A percentile compares a stretch with the other conserved stretches of the same genome.
Evolutionary conservation across 2,797 vertebrate genomes (phyloP).

Genomic region (Hydrolagus colliei): DNA sequence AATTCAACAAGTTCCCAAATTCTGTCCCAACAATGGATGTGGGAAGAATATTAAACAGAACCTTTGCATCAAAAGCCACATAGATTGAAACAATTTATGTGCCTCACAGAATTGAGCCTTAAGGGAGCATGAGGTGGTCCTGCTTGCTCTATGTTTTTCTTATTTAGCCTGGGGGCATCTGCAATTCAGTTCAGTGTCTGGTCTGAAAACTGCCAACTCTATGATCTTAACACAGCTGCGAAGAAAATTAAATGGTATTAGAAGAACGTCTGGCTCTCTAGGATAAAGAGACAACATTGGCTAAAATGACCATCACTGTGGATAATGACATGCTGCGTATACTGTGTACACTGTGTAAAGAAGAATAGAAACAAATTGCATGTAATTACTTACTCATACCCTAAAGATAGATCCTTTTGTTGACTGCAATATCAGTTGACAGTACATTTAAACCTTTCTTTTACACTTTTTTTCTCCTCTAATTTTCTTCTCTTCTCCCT

Average conservation of each 20-base stretch:
- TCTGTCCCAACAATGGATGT: too few species aligned
- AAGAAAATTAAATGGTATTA: conserved; percentile 4
- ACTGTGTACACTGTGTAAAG: background rate
- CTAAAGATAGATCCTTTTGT: background rate
- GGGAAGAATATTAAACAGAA: background rate
- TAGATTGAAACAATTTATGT: background rate
- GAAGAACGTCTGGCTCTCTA: background rate
- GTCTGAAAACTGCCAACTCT: background rate
- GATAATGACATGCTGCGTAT: background rate
- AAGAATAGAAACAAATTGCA: background rate
- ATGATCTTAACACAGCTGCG: conserved; percentile 4
- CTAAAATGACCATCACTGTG: conserved; percentile 1
- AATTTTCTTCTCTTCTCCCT: too few species aligned
- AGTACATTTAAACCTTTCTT: background rate
- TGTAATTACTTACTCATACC: conserved; percentile 22
- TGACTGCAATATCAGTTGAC: too few species aligned
- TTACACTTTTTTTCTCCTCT: background rate
- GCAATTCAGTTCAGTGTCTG: background rate
- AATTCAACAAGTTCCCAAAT: too few species aligned
- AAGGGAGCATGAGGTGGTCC: too few species aligned
- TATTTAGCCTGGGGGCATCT: background rate
- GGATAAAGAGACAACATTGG: background rate
- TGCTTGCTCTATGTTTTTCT: background rate
- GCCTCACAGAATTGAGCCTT: background rate
- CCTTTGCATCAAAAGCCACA: background rate